Conservation (phyloP, 2,797 vertebrate genomes). For the Diceros bicornis region DNA sequence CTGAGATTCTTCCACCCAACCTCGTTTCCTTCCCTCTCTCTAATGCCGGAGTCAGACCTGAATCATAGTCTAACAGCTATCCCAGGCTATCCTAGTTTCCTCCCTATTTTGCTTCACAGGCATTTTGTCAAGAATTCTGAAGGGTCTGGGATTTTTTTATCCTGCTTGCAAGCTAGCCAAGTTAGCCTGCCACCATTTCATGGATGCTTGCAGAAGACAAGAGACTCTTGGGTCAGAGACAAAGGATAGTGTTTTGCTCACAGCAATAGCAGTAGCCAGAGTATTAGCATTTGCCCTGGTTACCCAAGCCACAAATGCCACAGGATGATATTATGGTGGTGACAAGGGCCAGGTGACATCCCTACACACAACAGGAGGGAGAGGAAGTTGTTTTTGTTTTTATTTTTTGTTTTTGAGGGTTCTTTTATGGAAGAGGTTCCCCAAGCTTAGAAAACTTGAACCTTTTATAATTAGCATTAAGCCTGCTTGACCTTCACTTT, state of each 20-base stretch:
- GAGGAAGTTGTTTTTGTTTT: not conserved
- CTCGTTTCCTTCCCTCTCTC: not conserved
- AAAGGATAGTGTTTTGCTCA: not conserved
- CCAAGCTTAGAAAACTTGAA: not conserved
- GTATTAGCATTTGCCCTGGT: not conserved
- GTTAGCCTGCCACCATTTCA: not conserved
- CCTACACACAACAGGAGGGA: not conserved
- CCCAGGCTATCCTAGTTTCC: not conserved
- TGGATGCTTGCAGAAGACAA: not conserved
- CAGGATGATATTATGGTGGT: not conserved
- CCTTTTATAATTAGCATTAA: not conserved
- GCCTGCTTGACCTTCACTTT: not conserved
- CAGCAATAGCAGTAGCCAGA: not conserved
- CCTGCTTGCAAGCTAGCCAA: not conserved
- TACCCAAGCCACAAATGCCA: not conserved
- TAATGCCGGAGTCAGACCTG: not conserved
- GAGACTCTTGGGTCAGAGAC: not conserved
- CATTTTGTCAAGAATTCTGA: not conserved
- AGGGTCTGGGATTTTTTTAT: not conserved
- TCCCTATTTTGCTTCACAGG: not conserved
- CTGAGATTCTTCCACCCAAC: not conserved
- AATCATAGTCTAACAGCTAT: not conserved
- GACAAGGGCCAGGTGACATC: not conserved
- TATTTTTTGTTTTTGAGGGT: not conserved
- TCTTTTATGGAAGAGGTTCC: not conserved